Evolutionary conservation across 2,797 vertebrate species (phyloP), one percentile per base, ranked within the genome.

Genomic region (Octomys mimax): DNA sequence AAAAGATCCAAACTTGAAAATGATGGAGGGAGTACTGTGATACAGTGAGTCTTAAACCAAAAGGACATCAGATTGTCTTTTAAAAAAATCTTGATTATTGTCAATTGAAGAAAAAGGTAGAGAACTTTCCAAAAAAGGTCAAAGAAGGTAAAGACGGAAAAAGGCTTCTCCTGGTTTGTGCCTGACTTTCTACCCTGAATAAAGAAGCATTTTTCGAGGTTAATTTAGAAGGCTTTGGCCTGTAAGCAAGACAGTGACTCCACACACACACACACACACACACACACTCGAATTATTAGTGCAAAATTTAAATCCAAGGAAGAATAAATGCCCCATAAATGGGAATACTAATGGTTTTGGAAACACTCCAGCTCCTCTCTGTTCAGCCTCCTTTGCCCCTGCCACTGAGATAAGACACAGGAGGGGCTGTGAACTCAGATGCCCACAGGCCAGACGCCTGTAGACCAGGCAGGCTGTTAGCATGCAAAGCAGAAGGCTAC

Each of bases 131-230:
- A n/a, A 0, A 0, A 22, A 5, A 26, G 61, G 16, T 39, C 66
- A 13, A 62, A 68, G 19, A 71, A 80, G 14, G 26, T 33, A 33
- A 62, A 71, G 33, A 9, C 49, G 24, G 19, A 85, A 42, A 6
- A 42, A 46, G 5, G 39, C 12, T 39, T 75, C 39, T 46, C 39
- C 36, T 61, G n/a, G 14, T 24, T 22, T 39, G 0, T 26, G 18
- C 22, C n/a, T 42, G 10, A 31, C 14, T n/a, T 70, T 31, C 24
- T 28, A 57, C 2, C 1, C 70, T 87, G 79, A 91, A 2, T 24
- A 8, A 39, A 84, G 57, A 89, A 62, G 5, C 16, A 42, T 21
- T 87, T 95, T 66, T 49, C 42, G 24, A 87, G 75, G n/a, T 92
- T 75, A 87, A 85, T 22, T 64, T 19, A 22, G n/a, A 83, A 92